Evolutionary conservation across 2,888 invertebrate genomes (phyloP), one percentile per base, ranked within the genome.

Genomic region (Eupithecia insigniata): DNA sequence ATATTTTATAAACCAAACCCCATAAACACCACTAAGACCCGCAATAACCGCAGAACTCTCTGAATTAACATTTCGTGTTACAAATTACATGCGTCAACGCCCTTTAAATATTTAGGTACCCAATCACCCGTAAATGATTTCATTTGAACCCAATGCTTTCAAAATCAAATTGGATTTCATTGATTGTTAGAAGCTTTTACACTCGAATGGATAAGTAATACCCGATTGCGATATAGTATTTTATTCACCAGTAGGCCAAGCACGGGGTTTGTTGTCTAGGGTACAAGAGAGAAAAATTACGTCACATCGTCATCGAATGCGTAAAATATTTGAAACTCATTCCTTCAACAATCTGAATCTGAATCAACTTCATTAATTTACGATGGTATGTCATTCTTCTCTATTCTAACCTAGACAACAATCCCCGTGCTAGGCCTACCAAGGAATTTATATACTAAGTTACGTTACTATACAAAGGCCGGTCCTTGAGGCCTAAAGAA

Each of bases 21-120:
- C 26, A 14, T 10, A 5, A 55, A 55, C 12, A 58, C 14, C 58
- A 58, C 1, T n/a, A 16, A 60, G 16, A 60, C 60, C 10, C 22
- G 22, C 7, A 51, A 51, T 22, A 51, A 51, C 10, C 10, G 22
- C 22, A 51, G 4, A 51, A 22, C n/a, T 51, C n/a, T 46, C 18
- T 28, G 30, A 60, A 60, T 60, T 60, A 60, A 4, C 18, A 30
- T 60, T 60, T 30, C 30, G 60, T 28, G 16, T 60, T 60, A 16
- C 30, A 34, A 67, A 30, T 60, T 16, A 60, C 16, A 60, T 8
- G 30, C 60, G n/a, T 18, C 60, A 60, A 60, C 60, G 30, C 60
- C 60, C 60, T 28, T 28, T 30, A 26, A 60, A 60, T 60, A 60
- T 60, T 60, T 28, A 60, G 28, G 60, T 28, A 51, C 51, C 51